Conservation (phyloP, 2,888 invertebrate species). For the Antheraea yamamai region DNA sequence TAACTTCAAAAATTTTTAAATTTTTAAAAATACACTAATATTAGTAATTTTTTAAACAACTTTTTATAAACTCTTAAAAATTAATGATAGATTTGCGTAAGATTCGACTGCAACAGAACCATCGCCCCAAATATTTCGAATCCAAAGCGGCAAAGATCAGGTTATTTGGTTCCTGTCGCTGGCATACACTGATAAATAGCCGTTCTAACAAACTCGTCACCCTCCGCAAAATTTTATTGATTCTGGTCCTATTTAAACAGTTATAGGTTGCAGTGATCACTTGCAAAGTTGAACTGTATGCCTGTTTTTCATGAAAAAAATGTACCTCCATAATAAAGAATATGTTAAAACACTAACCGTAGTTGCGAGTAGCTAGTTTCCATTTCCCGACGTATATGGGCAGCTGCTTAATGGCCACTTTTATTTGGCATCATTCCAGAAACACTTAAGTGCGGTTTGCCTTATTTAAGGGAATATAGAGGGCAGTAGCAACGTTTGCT, state of each 20-base stretch:
- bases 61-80: too few species aligned
- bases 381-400: slow-evolving; percentile 11
- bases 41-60: too few species aligned
- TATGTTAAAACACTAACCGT: slow-evolving; percentile 5
- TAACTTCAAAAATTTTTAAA: too few species aligned
- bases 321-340: background rate
- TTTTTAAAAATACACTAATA: too few species aligned
- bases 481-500: background rate
- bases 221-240: too few species aligned
- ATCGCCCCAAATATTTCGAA: background rate
- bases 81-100: background rate
- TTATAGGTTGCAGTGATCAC: background rate
- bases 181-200: background rate
- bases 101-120: background rate
- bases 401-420: slow-evolving; percentile 12
- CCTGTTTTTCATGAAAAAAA: too few species aligned
- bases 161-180: background rate
- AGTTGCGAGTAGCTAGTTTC: slow-evolving; percentile 6
- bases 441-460: slow-evolving; percentile 9
- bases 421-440: slow-evolving; percentile 7
- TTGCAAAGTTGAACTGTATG: background rate
- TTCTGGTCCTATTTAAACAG: background rate
- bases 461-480: slow-evolving; percentile 5
- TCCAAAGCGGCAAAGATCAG: background rate
- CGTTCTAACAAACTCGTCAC: background rate